phyloP scores from a whole-genome alignment of 2,797 vertebrate species.

The Cuculus canorus region DNA sequence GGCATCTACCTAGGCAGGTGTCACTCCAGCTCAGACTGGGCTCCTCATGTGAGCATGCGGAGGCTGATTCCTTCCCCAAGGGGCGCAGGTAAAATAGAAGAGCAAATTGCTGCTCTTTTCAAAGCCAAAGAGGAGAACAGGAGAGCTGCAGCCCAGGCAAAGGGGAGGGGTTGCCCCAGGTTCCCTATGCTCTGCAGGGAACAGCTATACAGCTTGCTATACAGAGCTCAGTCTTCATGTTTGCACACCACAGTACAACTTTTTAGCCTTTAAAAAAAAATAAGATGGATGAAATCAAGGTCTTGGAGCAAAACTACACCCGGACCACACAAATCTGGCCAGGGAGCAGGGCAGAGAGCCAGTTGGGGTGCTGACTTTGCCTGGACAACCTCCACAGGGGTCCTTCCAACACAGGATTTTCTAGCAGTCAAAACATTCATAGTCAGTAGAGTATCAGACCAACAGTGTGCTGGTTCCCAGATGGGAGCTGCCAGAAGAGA shows the following conservation, averaged over 20 bases:
- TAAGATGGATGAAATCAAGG: not conserved
- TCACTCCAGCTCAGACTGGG: not conserved
- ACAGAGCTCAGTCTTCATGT: not conserved
- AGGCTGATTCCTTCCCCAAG: not conserved
- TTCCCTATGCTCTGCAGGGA: not conserved
- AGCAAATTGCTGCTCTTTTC: not conserved
- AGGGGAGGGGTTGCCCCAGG: not conserved
- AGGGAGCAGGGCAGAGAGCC: not conserved
- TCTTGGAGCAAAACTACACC: not conserved
- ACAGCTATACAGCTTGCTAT: not conserved
- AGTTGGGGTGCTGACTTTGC: not conserved
- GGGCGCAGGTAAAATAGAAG: not conserved
- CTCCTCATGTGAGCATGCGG: not conserved
- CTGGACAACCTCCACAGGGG: not conserved
- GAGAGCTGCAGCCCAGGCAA: not conserved
- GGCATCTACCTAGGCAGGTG: not conserved
- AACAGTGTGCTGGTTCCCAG: not conserved
- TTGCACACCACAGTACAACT: not conserved
- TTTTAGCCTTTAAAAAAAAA: not conserved
- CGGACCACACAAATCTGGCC: not conserved
- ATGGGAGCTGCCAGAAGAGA: not conserved
- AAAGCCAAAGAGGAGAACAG: not conserved
- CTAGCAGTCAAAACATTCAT: not conserved
- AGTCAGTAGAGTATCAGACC: not conserved
- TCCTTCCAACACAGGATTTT: not conserved